Base-by-base conservation (phyloP, 2,888 invertebrate genomes). In the Leptarthrus brevirostris region DNA sequence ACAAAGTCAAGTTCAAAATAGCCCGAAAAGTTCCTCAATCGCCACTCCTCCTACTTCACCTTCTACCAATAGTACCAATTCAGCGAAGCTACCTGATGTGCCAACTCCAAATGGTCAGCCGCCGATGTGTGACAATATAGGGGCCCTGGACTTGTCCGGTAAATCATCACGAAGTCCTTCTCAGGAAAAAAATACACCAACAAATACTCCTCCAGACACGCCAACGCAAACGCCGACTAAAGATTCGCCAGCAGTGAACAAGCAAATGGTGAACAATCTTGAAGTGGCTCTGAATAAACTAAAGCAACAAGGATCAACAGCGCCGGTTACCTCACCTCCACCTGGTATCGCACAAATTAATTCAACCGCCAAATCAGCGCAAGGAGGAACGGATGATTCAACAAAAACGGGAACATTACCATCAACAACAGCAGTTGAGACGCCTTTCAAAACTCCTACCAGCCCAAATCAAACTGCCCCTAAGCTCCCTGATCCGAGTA, bases 91-190 rank as follows among this genome's bases (percentile, higher is more conserved):
- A 82, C 82, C 47, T 81, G 82, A 26, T 81, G 30, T 36, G 47
- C 22, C 73, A 26, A 40, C 52, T 53, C 49, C 70, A 10, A 69
- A 71, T 22, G 71, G 54, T 8, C 30, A 54, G 76, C 78, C 81
- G 74, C 81, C 83, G 24, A 81, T 83, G 49, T 86, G 86, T 78
- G 88, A 87, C 77, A 86, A 84, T 75, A 84, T 86, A 49, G 88
- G 87, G 26, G 87, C 88, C 18, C 81, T 89, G 72, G 89, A 88
- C 80, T 80, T 89, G 56, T 88, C 89, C 1, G 84, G 84, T 3
- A 83, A 82, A 74, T 83, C 85, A 1, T 81, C 81, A 3, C 77
- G 81, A n/a, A 80, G 79, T 72, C 77, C 81, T 53, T 76, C 80
- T 16, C 71, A 74, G 18, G 78, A 78, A 24, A 77, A 78, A 44